phyloP scores from a whole-genome alignment of 2,888 invertebrate species.

The Plebejus anna region DNA sequence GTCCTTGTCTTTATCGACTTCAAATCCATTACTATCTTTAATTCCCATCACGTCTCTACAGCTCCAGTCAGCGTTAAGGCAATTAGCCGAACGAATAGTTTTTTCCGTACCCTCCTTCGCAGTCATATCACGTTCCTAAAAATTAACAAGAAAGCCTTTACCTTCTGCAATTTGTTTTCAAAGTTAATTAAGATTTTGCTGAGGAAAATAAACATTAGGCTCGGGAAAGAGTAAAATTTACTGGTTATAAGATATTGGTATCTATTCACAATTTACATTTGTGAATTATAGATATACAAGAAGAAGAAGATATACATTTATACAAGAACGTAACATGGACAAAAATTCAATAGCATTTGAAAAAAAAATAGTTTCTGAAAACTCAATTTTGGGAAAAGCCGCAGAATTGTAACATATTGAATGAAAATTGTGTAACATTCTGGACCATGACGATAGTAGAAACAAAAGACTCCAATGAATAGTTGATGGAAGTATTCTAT shows the following conservation, averaged over 20 bases:
- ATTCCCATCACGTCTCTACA: conserved; percentile 36
- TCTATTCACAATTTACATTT: background rate
- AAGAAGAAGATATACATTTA: too few species aligned
- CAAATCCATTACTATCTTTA: conserved; percentile 33
- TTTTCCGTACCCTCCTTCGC: conserved; percentile 41
- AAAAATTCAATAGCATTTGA: background rate
- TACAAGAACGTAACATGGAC: background rate
- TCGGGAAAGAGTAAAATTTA: background rate
- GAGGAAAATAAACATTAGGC: background rate
- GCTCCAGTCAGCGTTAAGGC: conserved; percentile 42
- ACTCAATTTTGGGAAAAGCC: background rate
- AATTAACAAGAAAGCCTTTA: conserved; percentile 27
- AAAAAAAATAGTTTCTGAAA: background rate
- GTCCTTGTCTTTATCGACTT: conserved; percentile 27
- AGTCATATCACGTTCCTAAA: conserved; percentile 42
- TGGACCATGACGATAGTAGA: background rate
- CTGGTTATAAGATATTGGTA: background rate
- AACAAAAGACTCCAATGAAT: conserved; percentile 24
- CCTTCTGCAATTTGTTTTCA: conserved; percentile 20
- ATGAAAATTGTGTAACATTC: conserved; percentile 3
- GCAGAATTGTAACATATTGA: background rate
- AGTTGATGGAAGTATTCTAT: conserved; percentile 12
- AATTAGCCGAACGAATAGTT: conserved; percentile 50
- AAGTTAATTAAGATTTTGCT: conserved; percentile 11
- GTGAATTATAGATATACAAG: too few species aligned